These are phyloP conservation scores for Bombus huntii DNA, from an alignment of 1,140 invertebrate genomes.

Conservation along the genomic window DNA sequence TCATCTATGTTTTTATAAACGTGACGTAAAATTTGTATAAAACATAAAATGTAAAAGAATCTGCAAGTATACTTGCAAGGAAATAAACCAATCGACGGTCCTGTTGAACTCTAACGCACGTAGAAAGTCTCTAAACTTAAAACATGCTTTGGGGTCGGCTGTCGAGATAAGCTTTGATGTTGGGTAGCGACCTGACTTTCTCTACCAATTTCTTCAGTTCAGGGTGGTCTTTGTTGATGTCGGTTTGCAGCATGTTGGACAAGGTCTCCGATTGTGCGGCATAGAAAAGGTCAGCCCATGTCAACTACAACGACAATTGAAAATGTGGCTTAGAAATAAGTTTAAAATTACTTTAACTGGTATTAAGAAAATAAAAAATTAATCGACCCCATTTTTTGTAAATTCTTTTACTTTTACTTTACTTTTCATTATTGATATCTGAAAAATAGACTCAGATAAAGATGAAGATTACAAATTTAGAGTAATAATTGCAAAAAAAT, in stretches of 20 bases:
- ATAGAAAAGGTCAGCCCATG: slow-evolving; percentile 51
- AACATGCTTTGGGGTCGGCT: slow-evolving; percentile 83
- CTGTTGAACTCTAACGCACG: no score
- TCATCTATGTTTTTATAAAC: not conserved
- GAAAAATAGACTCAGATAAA: not conserved
- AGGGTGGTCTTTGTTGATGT: slow-evolving; percentile 29
- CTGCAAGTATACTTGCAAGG: not conserved
- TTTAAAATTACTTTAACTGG: not conserved
- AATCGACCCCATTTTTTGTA: not conserved
- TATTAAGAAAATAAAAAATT: not conserved
- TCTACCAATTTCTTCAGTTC: slow-evolving; percentile 46
- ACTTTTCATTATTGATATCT: not conserved
- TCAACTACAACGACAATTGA: slow-evolving; percentile 34
- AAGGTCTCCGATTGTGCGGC: not conserved
- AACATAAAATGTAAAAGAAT: not conserved
- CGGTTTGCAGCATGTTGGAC: not conserved
- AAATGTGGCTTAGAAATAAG: not conserved
- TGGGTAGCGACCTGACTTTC: slow-evolving; percentile 83
- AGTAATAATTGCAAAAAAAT: no score
- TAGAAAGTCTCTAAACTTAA: not conserved
- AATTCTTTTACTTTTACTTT: not conserved
- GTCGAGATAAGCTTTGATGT: slow-evolving; percentile 86
- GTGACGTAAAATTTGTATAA: not conserved
- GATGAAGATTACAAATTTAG: not conserved
- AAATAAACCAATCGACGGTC: not conserved